Conservation (phyloP, 2,797 vertebrate species). For the Smutsia gigantea region DNA sequence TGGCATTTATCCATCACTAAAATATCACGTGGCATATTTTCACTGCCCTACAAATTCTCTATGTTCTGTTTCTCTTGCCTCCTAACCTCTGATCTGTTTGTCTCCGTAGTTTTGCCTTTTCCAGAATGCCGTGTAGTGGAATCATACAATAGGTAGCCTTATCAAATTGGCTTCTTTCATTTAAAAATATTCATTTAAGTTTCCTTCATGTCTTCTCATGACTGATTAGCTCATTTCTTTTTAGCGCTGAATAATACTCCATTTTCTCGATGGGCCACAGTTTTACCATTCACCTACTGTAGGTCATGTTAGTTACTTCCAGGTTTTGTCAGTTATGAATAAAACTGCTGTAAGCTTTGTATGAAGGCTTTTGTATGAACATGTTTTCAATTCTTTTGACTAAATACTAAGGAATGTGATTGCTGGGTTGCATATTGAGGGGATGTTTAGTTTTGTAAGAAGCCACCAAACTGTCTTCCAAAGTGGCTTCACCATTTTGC, state of each 20-base stretch:
- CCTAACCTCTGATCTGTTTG: neutral
- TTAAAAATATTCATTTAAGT: neutral
- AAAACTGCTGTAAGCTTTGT: neutral
- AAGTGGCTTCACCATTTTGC: neutral
- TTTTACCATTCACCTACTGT: neutral
- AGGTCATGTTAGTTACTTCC: neutral
- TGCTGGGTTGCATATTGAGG: neutral
- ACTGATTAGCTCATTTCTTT: neutral
- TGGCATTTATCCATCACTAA: neutral
- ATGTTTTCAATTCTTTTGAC: neutral
- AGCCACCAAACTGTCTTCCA: neutral
- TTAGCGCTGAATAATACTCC: neutral
- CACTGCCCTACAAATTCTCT: neutral
- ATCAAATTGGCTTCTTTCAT: neutral
- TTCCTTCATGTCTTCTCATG: neutral
- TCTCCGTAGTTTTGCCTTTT: neutral
- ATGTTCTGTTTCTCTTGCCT: neutral
- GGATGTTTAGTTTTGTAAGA: neutral
- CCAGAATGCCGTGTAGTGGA: neutral
- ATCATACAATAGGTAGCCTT: neutral
- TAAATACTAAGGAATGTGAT: neutral
- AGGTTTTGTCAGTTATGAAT: neutral
- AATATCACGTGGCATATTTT: neutral
- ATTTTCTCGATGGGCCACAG: neutral
- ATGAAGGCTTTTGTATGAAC: neutral